A percentile compares a stretch with the other conserved stretches of the same genome.
Evolutionary conservation across 1,140 invertebrate genomes (phyloP).

Genomic region (Pomacea maculata): DNA sequence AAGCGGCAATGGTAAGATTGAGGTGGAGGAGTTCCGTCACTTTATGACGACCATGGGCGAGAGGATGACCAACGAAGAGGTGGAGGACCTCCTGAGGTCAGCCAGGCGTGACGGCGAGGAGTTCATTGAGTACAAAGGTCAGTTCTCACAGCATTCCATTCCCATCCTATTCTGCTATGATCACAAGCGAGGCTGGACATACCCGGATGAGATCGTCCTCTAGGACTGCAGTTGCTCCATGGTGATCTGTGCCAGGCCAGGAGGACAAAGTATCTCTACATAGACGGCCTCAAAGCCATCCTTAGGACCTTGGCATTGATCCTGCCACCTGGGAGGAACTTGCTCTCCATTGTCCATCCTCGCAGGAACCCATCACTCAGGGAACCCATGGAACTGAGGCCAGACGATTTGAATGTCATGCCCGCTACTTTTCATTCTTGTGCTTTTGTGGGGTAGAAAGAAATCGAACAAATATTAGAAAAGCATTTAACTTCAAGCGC

Average conservation of each 20-base stretch:
- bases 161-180: background rate
- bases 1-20: conserved; percentile 33
- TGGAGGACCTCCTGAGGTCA: conserved; percentile 98
- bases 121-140: conserved; percentile 52
- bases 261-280: no score
- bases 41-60: conserved; percentile 99
- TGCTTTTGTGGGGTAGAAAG: no score
- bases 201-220: background rate
- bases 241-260: background rate
- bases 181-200: no score
- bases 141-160: background rate
- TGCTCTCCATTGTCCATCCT: no score
- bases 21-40: conserved; percentile 85
- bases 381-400: no score
- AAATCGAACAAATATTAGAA: no score
- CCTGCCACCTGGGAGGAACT: no score
- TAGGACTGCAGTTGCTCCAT: background rate
- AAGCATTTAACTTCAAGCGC: no score
- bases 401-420: no score
- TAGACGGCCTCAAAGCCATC: background rate
- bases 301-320: background rate
- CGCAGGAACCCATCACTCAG: no score
- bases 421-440: no score
- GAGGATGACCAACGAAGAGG: conserved; percentile 97
- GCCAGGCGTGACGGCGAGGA: conserved; percentile 94